phyloP scores from a whole-genome alignment of 1,140 invertebrate genomes.

The Eriocheir sinensis region DNA sequence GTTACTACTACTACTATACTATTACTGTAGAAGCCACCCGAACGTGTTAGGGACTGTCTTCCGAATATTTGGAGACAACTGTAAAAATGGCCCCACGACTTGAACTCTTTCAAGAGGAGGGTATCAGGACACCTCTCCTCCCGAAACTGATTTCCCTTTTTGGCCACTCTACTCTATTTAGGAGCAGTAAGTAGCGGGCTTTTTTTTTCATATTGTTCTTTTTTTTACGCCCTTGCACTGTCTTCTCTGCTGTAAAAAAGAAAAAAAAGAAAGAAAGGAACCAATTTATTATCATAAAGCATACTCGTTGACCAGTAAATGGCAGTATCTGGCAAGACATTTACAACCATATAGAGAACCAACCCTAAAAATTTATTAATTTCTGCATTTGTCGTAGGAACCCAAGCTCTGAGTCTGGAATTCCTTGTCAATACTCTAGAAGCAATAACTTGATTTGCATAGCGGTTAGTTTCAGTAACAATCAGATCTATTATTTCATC shows the following conservation, averaged over 20 bases:
- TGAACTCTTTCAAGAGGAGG: too few species aligned
- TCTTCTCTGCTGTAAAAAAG: slow-evolving; percentile 81
- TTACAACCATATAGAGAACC: slow-evolving; percentile 79
- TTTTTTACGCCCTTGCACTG: too few species aligned
- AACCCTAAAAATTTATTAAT: slow-evolving; percentile 79
- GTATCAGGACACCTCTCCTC: too few species aligned
- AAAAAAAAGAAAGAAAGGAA: slow-evolving; percentile 80
- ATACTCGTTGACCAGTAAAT: slow-evolving; percentile 79
- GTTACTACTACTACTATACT: too few species aligned
- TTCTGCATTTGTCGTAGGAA: slow-evolving; percentile 74
- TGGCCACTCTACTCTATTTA: too few species aligned
- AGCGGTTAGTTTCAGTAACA: slow-evolving; percentile 77
- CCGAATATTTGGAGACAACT: too few species aligned
- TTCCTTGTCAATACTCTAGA: not conserved
- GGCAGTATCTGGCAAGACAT: slow-evolving; percentile 69
- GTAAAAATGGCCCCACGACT: too few species aligned
- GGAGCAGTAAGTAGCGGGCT: too few species aligned
- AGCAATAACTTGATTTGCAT: slow-evolving; percentile 74
- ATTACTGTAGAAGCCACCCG: too few species aligned
- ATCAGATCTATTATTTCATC: slow-evolving; percentile 73
- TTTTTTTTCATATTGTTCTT: too few species aligned
- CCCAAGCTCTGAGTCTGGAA: slow-evolving; percentile 67
- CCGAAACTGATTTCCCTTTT: too few species aligned
- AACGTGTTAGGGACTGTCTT: too few species aligned
- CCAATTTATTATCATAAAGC: slow-evolving; percentile 72